Evolutionary conservation across 2,888 invertebrate species (phyloP), one percentile per base, ranked within the genome.

Genomic region (Amphiduros pacificus): DNA sequence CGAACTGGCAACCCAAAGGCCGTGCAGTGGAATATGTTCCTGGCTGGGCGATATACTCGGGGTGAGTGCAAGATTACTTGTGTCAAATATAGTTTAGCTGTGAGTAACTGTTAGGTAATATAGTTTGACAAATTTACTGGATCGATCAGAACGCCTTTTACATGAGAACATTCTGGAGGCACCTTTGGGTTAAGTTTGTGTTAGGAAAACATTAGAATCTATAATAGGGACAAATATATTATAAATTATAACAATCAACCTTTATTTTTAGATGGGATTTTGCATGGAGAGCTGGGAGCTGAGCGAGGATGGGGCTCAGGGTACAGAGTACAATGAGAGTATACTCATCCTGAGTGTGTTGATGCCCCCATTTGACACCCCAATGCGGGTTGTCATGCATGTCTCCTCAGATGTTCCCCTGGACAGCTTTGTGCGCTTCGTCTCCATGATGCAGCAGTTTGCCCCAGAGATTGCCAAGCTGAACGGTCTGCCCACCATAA

Each of bases 301-400:
- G 26, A 52, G 11, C 9, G 14, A 9, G 20, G 20, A 14, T 14
- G 17, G 36, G 9, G 26, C 29, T 11, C 9, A 6, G 14, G 29
- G 28, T 11, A 24, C 53, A 9, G 53, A 52, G 22, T 52, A 52
- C 31, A 52, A 52, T 27, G 53, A 52, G 9, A 9, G 31, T n/a
- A 9, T 52, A 9, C 53, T 52, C 9, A n/a, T 52, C 6, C 6
- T 52, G 11, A 9, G 53, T 9, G 53, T 20, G 9, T 9, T 9
- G 9, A 52, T 52, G 31, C 28, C 53, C 9, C 53, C 53, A 9
- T 52, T 14, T 14, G 28, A 9, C 6, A 27, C 28, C 6, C 28
- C 14, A 9, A 31, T 31, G 31, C 6, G 11, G 28, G 17, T 52
- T 9, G 28, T 14, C 11, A 14, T 52, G 9, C 28, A 52, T 9